Evolutionary conservation across 2,797 vertebrate species (phyloP), one percentile per base, ranked within the genome.

Genomic region (Borostomias antarcticus): DNA sequence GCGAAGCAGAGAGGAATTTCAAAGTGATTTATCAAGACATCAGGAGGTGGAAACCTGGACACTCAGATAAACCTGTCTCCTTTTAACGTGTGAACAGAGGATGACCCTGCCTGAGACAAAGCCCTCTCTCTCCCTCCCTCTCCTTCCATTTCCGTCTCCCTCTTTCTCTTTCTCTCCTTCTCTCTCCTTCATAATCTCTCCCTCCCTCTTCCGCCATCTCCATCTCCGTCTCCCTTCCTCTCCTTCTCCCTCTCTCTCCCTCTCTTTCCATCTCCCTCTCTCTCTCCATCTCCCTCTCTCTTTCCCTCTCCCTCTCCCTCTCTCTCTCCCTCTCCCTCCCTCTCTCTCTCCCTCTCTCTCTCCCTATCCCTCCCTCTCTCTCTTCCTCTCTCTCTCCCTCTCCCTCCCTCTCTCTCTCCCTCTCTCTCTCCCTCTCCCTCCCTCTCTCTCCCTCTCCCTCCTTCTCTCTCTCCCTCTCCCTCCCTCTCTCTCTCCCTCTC

Each of bases 51-150:
- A 83, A 82, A 82, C 72, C 69, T 74, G 71, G 63, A 67, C 75
- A 52, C 67, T 48, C 62, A 75, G 74, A 83, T 83, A 86, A 79
- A 85, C 75, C 83, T 75, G 76, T 82, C 81, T 29, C 40, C 62
- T 66, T 86, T 81, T 77, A 77, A 77, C 4, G 23, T 68, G 69
- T 72, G 74, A 82, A 80, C 80, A 74, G 58, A 40, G 65, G 58
- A 64, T 62, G 73, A 76, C 79, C 66, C 19, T 54, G 21, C 30
- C 48, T 25, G 29, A 62, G 59, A 80, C 74, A 80, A 73, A 70
- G 32, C 32, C 32, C 9, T 9, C 68, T 68, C 54, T 59, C 58
- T 19, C 19, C 15, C 13, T 68, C 72, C 64, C 67, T 62, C 33
- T 3, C n/a, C n/a, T n/a, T n/a, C n/a, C n/a, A n/a, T n/a, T n/a